A percentile compares a stretch with the other conserved stretches of the same genome.
Evolutionary conservation across 2,113 vertebrate species (phyloP).

Genomic region (Theropithecus gelada): DNA sequence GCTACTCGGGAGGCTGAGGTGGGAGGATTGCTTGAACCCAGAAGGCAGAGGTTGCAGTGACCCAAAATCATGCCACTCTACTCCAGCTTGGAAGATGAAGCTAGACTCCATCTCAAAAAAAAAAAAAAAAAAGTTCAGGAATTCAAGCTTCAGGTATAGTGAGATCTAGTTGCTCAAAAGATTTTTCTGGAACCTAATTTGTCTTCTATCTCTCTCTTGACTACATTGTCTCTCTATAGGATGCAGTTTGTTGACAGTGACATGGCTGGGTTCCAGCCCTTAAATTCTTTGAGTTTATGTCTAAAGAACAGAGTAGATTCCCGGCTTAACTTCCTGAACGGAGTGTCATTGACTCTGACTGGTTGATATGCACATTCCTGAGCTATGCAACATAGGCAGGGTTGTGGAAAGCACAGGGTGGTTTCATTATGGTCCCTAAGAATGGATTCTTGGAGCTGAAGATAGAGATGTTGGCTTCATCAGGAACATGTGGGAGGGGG

Average conservation of each 20-base stretch:
- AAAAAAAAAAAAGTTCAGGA: no score
- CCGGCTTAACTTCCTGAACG: not conserved
- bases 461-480: not conserved
- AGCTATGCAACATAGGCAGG: not conserved
- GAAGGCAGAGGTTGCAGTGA: no score
- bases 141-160: not conserved
- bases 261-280: not conserved
- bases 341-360: not conserved
- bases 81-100: no score
- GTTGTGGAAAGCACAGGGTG: not conserved
- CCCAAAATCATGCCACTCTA: no score
- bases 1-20: no score
- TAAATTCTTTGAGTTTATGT: not conserved
- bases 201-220: not conserved
- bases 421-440: not conserved
- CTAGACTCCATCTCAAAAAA: no score
- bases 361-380: not conserved
- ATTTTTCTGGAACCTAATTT: not conserved
- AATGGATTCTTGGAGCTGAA: not conserved
- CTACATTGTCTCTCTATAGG: not conserved
- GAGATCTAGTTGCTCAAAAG: not conserved
- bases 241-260: not conserved
- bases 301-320: not conserved
- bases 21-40: no score
- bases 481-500: not conserved